Percentiles rank a stretch among this genome's conserved stretches.
Conservation (phyloP, 1,140 invertebrate species). For the Drosophila repleta region DNA sequence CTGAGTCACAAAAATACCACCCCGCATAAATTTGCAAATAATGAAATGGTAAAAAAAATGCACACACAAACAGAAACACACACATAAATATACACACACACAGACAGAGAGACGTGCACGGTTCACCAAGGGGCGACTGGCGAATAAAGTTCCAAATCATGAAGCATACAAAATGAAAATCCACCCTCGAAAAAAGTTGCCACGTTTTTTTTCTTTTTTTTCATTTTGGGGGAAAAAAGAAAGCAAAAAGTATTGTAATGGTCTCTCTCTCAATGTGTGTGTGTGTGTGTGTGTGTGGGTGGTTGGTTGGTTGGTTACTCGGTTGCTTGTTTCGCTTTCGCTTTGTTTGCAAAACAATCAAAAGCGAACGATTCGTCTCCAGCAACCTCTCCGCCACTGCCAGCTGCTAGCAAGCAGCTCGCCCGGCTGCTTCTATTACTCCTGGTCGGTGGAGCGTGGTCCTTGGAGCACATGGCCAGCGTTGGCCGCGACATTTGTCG, state of each 20-base stretch:
- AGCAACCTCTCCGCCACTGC: neutral
- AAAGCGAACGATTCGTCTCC: slow-evolving; percentile 55
- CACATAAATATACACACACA: slow-evolving; percentile 4
- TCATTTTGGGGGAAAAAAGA: slow-evolving; percentile 67
- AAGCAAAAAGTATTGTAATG: slow-evolving; percentile 62
- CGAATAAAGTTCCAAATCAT: slow-evolving; percentile 81
- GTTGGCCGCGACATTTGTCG: slow-evolving; percentile 45
- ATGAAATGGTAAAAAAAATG: slow-evolving; percentile 73
- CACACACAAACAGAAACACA: slow-evolving; percentile 30
- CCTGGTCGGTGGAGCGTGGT: slow-evolving; percentile 34
- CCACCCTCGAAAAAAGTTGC: slow-evolving; percentile 78
- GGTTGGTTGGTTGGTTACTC: slow-evolving; percentile 34
- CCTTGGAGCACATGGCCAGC: slow-evolving; percentile 42
- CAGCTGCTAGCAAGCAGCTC: too few relatives aligned
- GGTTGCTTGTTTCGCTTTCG: slow-evolving; percentile 55
- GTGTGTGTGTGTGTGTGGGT: slow-evolving; percentile 20
- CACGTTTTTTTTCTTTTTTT: slow-evolving; percentile 61
- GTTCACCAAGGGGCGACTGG: slow-evolving; percentile 29
- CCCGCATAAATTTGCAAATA: slow-evolving; percentile 81
- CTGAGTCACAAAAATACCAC: slow-evolving; percentile 54
- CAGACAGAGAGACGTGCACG: neutral
- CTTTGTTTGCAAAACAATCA: slow-evolving; percentile 82
- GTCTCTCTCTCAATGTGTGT: slow-evolving; percentile 14
- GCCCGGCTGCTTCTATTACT: slow-evolving; percentile 1
- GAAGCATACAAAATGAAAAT: slow-evolving; percentile 81